Evolutionary conservation across 2,113 vertebrate species (phyloP).

Genomic region (Prolemur simus): DNA sequence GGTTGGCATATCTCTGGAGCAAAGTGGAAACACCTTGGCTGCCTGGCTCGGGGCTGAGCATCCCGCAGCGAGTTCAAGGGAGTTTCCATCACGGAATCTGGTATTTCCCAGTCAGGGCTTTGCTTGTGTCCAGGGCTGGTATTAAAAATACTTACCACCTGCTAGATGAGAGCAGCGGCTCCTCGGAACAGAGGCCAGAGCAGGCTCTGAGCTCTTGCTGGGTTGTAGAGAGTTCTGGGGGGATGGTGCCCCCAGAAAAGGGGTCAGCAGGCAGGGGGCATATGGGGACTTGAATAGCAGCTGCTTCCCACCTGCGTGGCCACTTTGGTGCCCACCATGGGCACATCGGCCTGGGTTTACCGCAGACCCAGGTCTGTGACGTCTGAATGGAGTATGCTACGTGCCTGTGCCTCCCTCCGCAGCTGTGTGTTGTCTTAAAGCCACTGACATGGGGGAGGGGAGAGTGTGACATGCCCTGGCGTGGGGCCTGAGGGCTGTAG

Average conservation of each 20-base stretch:
- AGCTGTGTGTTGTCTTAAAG: background rate
- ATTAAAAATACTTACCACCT: background rate
- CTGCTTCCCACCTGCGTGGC: background rate
- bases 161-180: background rate
- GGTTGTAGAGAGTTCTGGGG: background rate
- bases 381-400: background rate
- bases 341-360: background rate
- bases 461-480: background rate
- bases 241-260: rapidly evolving
- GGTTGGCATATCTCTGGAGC: background rate
- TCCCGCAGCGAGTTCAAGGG: rapidly evolving
- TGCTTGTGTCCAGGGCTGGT: background rate
- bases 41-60: rapidly evolving
- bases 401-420: background rate
- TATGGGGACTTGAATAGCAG: background rate
- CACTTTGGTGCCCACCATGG: too few relatives aligned
- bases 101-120: background rate
- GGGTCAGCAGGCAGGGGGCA: background rate
- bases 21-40: background rate
- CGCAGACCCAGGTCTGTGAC: rapidly evolving
- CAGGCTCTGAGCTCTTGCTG: background rate
- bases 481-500: too few relatives aligned
- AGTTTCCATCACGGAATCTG: background rate
- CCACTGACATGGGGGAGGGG: background rate
- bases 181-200: background rate